Evolutionary conservation across 1,140 invertebrate genomes (phyloP).

Genomic region (Chymomyza costata): DNA sequence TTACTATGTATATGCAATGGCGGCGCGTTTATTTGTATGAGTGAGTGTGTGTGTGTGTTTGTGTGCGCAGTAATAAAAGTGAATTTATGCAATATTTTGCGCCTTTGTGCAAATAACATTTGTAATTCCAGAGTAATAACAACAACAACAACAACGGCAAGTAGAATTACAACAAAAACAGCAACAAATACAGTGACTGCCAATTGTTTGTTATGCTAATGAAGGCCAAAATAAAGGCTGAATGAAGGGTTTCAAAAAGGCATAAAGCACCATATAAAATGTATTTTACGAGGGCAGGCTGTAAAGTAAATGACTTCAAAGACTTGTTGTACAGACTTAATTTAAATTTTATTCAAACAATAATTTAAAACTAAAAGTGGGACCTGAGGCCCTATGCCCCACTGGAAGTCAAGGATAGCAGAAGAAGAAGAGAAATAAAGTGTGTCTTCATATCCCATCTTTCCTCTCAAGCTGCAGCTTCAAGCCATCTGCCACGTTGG

Average conservation of each 20-base stretch:
- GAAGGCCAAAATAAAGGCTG: constrained; percentile 37
- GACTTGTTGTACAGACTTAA: no score
- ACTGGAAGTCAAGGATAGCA: no score
- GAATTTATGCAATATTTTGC: constrained; percentile 73
- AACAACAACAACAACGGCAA: constrained; percentile 17
- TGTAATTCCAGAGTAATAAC: constrained; percentile 51
- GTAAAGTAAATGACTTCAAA: no score
- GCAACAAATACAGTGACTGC: constrained; percentile 33
- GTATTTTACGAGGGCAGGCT: no score
- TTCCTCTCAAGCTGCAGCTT: no score
- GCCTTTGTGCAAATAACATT: constrained; percentile 70
- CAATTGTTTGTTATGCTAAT: constrained; percentile 64
- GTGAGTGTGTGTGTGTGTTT: constrained; percentile 16
- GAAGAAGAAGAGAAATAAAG: no score
- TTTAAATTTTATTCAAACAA: no score
- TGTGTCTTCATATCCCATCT: no score
- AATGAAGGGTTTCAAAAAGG: constrained; percentile 27
- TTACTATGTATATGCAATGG: constrained; percentile 22
- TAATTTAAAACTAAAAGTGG: no score
- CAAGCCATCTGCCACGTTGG: no score
- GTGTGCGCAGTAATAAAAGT: constrained; percentile 58
- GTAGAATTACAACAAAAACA: background rate
- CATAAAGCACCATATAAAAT: no score
- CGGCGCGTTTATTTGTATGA: background rate
- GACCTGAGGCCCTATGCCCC: no score